These are phyloP conservation scores for Mionectes macconnelli DNA, from an alignment of 2,113 vertebrate species.

Conservation along the genomic window DNA sequence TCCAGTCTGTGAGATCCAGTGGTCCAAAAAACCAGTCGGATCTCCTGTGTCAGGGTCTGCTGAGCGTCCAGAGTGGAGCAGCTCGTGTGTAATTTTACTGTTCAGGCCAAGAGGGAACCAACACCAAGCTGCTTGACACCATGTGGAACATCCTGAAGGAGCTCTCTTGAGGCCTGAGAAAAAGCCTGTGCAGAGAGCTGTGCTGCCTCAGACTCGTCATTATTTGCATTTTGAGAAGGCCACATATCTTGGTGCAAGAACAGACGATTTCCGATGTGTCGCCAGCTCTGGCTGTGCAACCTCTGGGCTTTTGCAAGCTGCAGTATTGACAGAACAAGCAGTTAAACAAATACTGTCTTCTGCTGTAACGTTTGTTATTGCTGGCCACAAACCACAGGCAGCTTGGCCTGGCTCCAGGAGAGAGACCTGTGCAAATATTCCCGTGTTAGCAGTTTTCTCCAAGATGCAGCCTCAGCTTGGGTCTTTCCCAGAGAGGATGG, in stretches of 20 bases:
- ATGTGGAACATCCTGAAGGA: background rate
- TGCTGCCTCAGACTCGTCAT: background rate
- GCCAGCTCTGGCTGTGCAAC: background rate
- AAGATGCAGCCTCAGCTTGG: background rate
- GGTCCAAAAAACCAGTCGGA: background rate
- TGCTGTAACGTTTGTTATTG: constrained; percentile 30
- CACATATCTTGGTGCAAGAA: background rate
- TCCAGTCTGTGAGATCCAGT: background rate
- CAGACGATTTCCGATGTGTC: background rate
- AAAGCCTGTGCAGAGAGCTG: too few relatives aligned
- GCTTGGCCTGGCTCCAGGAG: constrained; percentile 28
- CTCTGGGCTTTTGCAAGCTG: constrained; percentile 35
- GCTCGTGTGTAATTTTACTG: background rate
- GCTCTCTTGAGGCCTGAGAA: background rate
- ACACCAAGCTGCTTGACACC: background rate
- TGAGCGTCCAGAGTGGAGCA: background rate
- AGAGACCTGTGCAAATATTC: constrained; percentile 27
- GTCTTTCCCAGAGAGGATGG: background rate
- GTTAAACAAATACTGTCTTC: constrained; percentile 43
- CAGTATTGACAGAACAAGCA: constrained; percentile 33
- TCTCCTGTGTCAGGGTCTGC: background rate
- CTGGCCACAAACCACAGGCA: constrained; percentile 49
- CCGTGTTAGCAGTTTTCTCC: background rate
- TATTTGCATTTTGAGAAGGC: background rate
- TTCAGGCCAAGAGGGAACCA: background rate